Percentiles rank a stretch among this genome's conserved stretches.
These are phyloP conservation scores for Galendromus occidentalis DNA, from an alignment of 1,140 invertebrate species.

Conservation along the genomic window DNA sequence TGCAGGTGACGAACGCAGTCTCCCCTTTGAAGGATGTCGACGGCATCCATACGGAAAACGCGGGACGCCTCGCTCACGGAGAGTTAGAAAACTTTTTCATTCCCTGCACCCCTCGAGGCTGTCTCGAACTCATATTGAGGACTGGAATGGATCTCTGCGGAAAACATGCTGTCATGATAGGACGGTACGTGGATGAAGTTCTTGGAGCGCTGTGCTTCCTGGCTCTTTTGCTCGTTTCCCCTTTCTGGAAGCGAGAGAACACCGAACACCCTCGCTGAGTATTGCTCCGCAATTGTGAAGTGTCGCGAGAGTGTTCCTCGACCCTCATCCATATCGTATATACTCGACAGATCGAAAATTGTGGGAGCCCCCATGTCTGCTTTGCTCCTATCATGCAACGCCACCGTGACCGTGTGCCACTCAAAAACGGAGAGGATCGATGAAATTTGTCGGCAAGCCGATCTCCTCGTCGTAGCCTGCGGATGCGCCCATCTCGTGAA, in stretches of 20 bases:
- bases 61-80: conserved; percentile 53
- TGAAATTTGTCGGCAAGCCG: conserved; percentile 31
- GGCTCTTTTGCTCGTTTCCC: too few relatives aligned
- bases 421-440: conserved; percentile 70
- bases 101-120: conserved; percentile 81
- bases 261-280: too few relatives aligned
- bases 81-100: conserved; percentile 49
- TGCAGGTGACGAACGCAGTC: conserved; percentile 56
- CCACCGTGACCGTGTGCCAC: conserved; percentile 90
- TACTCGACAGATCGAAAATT: conserved; percentile 59
- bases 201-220: too few relatives aligned
- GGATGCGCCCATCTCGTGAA: conserved; percentile 78
- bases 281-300: too few relatives aligned
- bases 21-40: conserved; percentile 79
- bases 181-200: too few relatives aligned
- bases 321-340: too few relatives aligned
- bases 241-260: too few relatives aligned
- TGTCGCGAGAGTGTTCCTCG: too few relatives aligned
- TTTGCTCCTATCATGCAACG: conserved; percentile 85
- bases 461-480: conserved; percentile 89
- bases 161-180: conserved; percentile 10
- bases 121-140: conserved; percentile 70
- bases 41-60: conserved; percentile 72
- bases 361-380: conserved; percentile 87
- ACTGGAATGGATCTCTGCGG: conserved; percentile 25